These are phyloP conservation scores for Cyrtorhinus lividipennis DNA, from an alignment of 1,140 invertebrate species.

Conservation along the genomic window DNA sequence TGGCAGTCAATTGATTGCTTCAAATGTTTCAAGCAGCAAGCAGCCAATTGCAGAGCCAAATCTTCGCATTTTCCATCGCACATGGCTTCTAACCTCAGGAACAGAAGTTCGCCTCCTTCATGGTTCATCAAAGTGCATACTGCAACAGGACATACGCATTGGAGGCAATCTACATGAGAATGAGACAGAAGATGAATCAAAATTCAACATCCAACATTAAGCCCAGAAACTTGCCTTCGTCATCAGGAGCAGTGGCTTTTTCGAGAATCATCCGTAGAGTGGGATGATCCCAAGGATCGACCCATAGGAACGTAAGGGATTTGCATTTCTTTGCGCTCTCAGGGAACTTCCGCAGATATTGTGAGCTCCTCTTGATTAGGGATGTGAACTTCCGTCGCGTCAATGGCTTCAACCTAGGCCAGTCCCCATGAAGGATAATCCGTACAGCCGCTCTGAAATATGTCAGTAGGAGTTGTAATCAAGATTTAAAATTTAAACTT, in stretches of 20 bases:
- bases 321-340: slow-evolving; percentile 7
- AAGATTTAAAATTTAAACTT: too few species aligned
- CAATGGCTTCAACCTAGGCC: slow-evolving; percentile 4
- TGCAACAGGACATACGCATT: background rate
- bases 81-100: slow-evolving; percentile 15
- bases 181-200: slow-evolving; percentile 4
- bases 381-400: slow-evolving; percentile 2
- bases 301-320: slow-evolving; percentile 2
- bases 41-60: slow-evolving; percentile 15
- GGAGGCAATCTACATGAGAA: slow-evolving; percentile 12
- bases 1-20: slow-evolving; percentile 7
- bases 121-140: slow-evolving; percentile 1
- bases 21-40: slow-evolving; percentile 14
- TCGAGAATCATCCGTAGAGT: slow-evolving; percentile 14
- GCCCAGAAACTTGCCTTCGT: too few species aligned
- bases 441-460: slow-evolving; percentile 13
- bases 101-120: slow-evolving; percentile 15
- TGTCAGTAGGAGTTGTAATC: too few species aligned
- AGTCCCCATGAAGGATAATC: slow-evolving; percentile 18
- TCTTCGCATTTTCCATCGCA: slow-evolving; percentile 20
- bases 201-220: too few species aligned
- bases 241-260: slow-evolving; percentile 9
- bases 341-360: slow-evolving; percentile 1
- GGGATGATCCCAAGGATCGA: slow-evolving; percentile 17
- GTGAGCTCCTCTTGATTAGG: slow-evolving; percentile 5